phyloP scores from a whole-genome alignment of 2,888 invertebrate species.

The Fissipunctia ypsillon region DNA sequence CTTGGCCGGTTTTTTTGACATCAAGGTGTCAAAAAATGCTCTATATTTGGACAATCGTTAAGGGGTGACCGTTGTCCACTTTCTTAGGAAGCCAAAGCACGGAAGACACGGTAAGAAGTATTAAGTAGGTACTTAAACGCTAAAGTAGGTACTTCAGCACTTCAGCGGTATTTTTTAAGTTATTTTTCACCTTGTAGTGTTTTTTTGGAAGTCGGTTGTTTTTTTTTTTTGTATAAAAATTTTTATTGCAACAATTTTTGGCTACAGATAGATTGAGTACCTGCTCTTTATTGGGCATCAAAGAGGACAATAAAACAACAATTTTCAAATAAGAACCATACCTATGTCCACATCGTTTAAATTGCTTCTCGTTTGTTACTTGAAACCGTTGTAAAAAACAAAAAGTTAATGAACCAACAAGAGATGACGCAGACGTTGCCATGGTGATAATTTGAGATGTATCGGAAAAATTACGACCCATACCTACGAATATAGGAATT shows the following conservation, averaged over 20 bases:
- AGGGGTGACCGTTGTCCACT: too few relatives aligned
- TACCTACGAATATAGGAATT: not conserved
- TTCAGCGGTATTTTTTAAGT: too few relatives aligned
- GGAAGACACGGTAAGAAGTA: too few relatives aligned
- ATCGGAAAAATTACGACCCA: constrained; percentile 20
- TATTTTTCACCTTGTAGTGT: too few relatives aligned
- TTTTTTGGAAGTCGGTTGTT: too few relatives aligned
- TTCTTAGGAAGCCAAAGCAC: too few relatives aligned
- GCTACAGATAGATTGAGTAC: not conserved
- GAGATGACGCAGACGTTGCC: constrained; percentile 80
- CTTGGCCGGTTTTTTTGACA: too few relatives aligned
- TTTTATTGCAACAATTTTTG: not conserved
- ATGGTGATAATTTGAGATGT: constrained; percentile 77
- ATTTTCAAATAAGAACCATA: not conserved
- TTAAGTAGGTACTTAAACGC: too few relatives aligned
- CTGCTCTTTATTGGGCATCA: not conserved
- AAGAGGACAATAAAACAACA: not conserved
- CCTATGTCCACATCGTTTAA: not conserved
- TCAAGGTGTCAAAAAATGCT: too few relatives aligned
- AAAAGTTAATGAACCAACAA: constrained; percentile 86
- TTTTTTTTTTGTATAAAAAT: too few relatives aligned
- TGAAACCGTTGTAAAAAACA: constrained; percentile 68
- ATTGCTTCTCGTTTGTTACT: constrained; percentile 57
- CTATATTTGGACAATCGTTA: too few relatives aligned
- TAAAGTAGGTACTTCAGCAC: too few relatives aligned